Evolutionary conservation across 2,113 vertebrate species (phyloP).

Genomic region (Engraulis encrasicolus): DNA sequence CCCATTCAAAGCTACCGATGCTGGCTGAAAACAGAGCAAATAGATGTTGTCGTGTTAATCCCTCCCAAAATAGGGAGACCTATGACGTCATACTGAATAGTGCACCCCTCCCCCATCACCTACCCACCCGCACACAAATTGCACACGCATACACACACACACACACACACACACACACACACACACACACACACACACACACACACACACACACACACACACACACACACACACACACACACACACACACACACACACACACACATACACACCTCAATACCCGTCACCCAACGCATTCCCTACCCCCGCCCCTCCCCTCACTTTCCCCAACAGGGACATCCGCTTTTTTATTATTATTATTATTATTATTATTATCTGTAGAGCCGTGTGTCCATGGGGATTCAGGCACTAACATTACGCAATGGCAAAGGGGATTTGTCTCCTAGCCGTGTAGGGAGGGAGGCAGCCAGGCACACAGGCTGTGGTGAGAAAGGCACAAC

Average conservation of each 20-base stretch:
- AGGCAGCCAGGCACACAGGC: neutral
- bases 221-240: too few species aligned
- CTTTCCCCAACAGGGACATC: neutral
- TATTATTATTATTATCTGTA: conserved; percentile 35
- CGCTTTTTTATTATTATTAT: too few species aligned
- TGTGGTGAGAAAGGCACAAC: neutral
- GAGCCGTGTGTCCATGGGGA: conserved; percentile 34
- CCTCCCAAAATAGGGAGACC: conserved; percentile 31
- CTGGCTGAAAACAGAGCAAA: conserved; percentile 21
- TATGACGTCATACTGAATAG: conserved; percentile 35
- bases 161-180: too few species aligned
- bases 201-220: neutral
- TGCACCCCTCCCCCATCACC: neutral
- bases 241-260: neutral
- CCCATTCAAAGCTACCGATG: conserved; percentile 37
- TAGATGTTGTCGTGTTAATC: conserved; percentile 28
- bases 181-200: neutral
- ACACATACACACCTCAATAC: too few species aligned
- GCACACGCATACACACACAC: too few species aligned
- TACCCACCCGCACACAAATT: too few species aligned
- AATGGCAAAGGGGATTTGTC: conserved; percentile 39
- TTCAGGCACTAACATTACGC: conserved; percentile 45
- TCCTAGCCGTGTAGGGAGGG: neutral
- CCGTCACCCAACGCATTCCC: too few species aligned
- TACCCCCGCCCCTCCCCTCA: neutral